Base-by-base conservation (phyloP, 2,113 vertebrate genomes). In the Athene cunicularia region DNA sequence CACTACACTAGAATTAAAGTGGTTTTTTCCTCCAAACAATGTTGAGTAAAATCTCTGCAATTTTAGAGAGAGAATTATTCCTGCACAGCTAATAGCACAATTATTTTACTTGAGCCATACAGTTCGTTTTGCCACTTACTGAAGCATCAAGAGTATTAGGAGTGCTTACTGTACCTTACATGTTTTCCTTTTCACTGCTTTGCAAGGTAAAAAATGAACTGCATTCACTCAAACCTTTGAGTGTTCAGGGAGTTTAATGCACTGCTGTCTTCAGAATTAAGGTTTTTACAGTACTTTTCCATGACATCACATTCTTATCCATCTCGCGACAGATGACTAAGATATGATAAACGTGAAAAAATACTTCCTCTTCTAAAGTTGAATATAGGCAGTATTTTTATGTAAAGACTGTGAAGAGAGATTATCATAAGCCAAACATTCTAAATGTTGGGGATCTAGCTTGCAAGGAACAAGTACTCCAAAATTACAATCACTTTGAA, bases 1-100 rank as follows among this genome's bases (percentile, higher is more conserved):
- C 8, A 10, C 6, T 53, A 59, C 7, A 32, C 35, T 39, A 5
- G 2, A 80, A 82, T 47, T 32, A 56, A 85, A 85, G 28, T 14
- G 4, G 0, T 27, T 26, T 8, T 64, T 27, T 37, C 9, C 9
- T 32, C 4, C 14, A 72, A 30, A 58, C 49, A 41, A 28, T 0
- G 0, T 17, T 45, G 41, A 55, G 19, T 63, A 71, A 79, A 94
- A 86, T 23, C 7, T 79, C 56, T 35, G 8, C 43, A 49, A 30
- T 86, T 86, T 87, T 41, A 60, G 15, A 37, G 8, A 47, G 10
- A 21, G 14, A 82, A 59, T 43, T 82, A 72, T 14, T 11, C n/a
- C 49, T n/a, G 39, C 56, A 62, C 9, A 80, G 15, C 8, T 66
- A 88, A 76, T 3, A n/a, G 19, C 4, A 17, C 12, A 75, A 5